Conservation (phyloP, 2,797 vertebrate species). For the Morus bassanus region DNA sequence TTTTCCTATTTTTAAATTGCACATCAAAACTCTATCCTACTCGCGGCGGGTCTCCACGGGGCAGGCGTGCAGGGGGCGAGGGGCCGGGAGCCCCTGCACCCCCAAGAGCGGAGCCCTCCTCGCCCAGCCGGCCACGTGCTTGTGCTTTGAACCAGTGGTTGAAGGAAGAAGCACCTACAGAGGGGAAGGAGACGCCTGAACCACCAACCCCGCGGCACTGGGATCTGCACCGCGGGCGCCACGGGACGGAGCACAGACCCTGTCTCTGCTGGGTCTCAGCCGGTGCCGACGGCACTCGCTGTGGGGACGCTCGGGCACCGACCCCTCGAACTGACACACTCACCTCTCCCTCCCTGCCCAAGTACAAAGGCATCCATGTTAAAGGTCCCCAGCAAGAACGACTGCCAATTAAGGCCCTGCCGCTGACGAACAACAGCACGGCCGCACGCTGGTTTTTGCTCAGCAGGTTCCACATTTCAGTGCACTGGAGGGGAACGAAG, state of each 20-base stretch:
- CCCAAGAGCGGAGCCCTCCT: not conserved
- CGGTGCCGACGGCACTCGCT: not conserved
- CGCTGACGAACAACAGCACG: not conserved
- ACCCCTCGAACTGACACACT: not conserved
- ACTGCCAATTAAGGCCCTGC: not conserved
- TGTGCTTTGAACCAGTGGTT: slow-evolving; percentile 34
- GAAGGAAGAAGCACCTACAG: not conserved
- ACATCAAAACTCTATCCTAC: not conserved
- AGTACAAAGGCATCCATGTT: not conserved
- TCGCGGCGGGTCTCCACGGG: not conserved
- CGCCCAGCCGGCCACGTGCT: not conserved
- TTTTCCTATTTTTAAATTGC: not conserved
- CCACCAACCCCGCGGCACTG: rapidly evolving
- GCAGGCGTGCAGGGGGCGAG: not conserved
- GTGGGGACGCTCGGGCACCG: not conserved
- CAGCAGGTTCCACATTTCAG: not conserved
- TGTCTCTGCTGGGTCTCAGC: not conserved
- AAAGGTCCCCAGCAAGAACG: not conserved
- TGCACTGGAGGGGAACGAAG: not conserved
- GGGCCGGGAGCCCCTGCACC: not conserved
- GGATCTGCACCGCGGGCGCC: not conserved
- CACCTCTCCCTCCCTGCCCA: not conserved
- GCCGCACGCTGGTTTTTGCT: not conserved
- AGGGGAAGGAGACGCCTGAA: not conserved
- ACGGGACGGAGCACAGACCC: not conserved